Conservation (phyloP, 2,797 vertebrate species). For the Hozukius guyotensis region DNA sequence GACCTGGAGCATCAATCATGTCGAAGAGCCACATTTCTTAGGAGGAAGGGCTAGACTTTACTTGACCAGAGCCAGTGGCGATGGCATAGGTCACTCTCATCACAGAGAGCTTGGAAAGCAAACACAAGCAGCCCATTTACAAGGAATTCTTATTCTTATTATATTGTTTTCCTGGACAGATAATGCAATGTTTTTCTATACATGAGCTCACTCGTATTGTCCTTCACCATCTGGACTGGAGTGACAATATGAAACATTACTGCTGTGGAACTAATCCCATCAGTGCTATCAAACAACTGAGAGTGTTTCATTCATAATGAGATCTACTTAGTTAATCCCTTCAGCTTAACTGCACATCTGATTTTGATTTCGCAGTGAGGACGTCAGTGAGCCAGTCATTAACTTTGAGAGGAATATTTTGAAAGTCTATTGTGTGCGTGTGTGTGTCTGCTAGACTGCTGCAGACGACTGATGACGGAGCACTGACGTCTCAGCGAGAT, state of each 20-base stretch:
- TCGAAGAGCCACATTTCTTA: slow-evolving; percentile 32
- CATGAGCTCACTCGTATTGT: slow-evolving; percentile 27
- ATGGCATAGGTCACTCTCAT: slow-evolving; percentile 36
- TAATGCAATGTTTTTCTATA: slow-evolving; percentile 4
- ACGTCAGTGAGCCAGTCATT: slow-evolving; percentile 45
- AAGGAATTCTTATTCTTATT: neutral
- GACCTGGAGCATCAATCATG: slow-evolving; percentile 32
- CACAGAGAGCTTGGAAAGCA: slow-evolving; percentile 16
- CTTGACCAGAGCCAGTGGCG: slow-evolving; percentile 37
- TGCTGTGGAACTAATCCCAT: slow-evolving; percentile 32
- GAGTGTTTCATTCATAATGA: slow-evolving; percentile 43
- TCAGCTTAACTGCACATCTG: slow-evolving; percentile 45
- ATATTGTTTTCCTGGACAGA: neutral
- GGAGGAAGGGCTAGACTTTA: slow-evolving; percentile 35
- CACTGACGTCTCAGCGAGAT: slow-evolving; percentile 76
- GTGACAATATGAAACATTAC: slow-evolving; percentile 29
- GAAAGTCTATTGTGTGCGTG: neutral
- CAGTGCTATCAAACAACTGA: slow-evolving; percentile 43
- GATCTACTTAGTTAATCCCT: slow-evolving; percentile 48
- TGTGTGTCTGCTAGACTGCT: slow-evolving; percentile 18
- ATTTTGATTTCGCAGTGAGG: slow-evolving; percentile 45
- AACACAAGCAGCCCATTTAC: neutral
- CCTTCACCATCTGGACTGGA: slow-evolving; percentile 37
- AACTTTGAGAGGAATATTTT: slow-evolving; percentile 48
- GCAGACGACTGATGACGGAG: slow-evolving; percentile 70